A percentile compares a stretch with the other conserved stretches of the same genome.
phyloP scores from a whole-genome alignment of 2,113 vertebrate species.

The Gila orcuttii region DNA sequence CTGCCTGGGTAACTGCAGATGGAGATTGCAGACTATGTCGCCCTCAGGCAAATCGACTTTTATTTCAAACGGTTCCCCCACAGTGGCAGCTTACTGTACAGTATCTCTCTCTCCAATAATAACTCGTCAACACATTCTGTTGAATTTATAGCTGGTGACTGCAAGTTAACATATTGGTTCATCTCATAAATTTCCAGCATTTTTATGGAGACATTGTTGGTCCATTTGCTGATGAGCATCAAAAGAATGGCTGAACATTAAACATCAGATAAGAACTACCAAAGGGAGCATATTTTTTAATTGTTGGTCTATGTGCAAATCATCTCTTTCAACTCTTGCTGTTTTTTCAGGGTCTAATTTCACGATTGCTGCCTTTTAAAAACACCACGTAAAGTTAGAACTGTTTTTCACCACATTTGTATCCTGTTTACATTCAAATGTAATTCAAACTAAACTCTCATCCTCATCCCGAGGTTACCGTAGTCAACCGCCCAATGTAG shows the following conservation, averaged over 20 bases:
- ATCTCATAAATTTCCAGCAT: constrained; percentile 15
- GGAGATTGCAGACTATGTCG: constrained; percentile 8
- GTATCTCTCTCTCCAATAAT: constrained; percentile 22
- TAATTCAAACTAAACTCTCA: no score
- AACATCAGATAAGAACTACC: background rate
- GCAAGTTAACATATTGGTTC: constrained; percentile 17
- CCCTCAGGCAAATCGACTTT: constrained; percentile 41
- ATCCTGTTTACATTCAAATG: no score
- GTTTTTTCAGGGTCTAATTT: background rate
- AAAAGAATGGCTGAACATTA: background rate
- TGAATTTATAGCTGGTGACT: constrained; percentile 12
- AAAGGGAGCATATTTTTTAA: no score
- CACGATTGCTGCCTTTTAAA: background rate
- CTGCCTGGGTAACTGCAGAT: constrained; percentile 17
- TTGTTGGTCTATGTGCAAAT: no score
- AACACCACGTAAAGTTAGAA: no score
- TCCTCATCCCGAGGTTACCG: no score
- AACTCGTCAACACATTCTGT: constrained; percentile 29
- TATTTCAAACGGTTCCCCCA: constrained; percentile 38
- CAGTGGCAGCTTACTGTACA: constrained; percentile 22
- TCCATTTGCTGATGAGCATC: constrained; percentile 28
- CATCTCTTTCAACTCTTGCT: no score
- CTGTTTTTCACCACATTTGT: no score
- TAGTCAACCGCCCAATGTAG: no score
- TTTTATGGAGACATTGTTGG: constrained; percentile 27